Conservation (phyloP, 2,888 invertebrate species). For the Liodrosophila aerea region DNA sequence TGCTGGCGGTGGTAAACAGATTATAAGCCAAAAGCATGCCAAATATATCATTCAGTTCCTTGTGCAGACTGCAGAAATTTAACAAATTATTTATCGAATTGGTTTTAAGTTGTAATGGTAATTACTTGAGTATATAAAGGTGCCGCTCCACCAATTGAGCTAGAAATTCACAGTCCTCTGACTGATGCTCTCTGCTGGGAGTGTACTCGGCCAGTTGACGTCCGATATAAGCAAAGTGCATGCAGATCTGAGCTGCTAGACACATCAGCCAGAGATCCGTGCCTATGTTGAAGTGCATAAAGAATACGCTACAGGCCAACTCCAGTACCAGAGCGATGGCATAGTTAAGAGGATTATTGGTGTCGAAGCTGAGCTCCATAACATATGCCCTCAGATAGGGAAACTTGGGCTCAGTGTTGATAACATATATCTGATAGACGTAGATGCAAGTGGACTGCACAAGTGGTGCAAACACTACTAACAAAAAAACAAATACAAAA, state of each 20-base stretch:
- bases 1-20: conserved; percentile 28
- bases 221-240: conserved; percentile 14
- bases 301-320: conserved; percentile 14
- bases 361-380: conserved; percentile 11
- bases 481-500: conserved; percentile 9
- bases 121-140: conserved; percentile 8
- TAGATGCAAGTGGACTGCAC: conserved; percentile 14
- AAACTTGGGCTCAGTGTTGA: conserved; percentile 9
- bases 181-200: conserved; percentile 1
- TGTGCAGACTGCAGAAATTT: conserved; percentile 12
- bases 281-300: conserved; percentile 23
- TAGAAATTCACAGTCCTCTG: conserved; percentile 17
- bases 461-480: conserved; percentile 11
- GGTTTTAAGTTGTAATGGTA: too few species aligned
- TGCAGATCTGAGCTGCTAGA: conserved; percentile 16
- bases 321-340: conserved; percentile 5
- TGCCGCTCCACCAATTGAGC: conserved; percentile 4
- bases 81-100: too few species aligned
- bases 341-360: conserved; percentile 10
- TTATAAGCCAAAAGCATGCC: conserved; percentile 32
- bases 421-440: conserved; percentile 3
- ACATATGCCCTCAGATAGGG: conserved; percentile 21
- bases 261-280: conserved; percentile 30
- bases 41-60: conserved; percentile 22
- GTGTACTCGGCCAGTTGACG: conserved; percentile 2